Evolutionary conservation across 1,140 invertebrate species (phyloP), one percentile per base, ranked within the genome.

Genomic region (Scaptomyza hsui): DNA sequence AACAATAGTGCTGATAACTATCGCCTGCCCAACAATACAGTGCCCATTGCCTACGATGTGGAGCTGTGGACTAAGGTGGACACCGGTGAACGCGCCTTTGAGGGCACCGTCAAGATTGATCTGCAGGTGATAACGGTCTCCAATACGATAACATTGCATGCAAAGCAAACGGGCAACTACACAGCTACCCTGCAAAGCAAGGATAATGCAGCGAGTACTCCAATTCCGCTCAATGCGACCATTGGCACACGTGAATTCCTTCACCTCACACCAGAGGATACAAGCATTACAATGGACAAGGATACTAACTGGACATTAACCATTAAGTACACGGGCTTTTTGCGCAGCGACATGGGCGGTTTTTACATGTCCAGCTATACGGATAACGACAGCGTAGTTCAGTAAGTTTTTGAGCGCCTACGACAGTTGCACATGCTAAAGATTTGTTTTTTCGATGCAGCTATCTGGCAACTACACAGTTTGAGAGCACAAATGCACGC

Each of bases 351-450:
- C 51, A 92, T 94, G 75, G 93, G 93, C 49, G 97, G 97, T 29
- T 97, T 98, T 88, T 98, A 98, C 78, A 93, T 94, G 24, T 97
- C 95, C 80, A 94, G 93, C 18, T 98, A 97, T 72, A 91, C 91
- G 1, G 91, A 94, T 39, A 73, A 76, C 0, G 52, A 85, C 93
- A 90, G 12, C 83, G 96, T 35, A 92, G 93, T 7, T 91, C 94
- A 53, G 92, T 92, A 45, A 90, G 88, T 70, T 94, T 70, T 93
- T 89, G 1, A 91, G 3, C 26, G 9, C 0, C 13, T 16, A 5
- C 4, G 4, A 3, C n/a, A 9, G 2, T 2, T 4, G 15, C 6
- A 10, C 1, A 4, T 21, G 13, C 9, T 44, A 12, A 18, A 18
- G 24, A 6, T 12, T 12, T 41, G n/a, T n/a, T n/a, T 4, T 0